These are phyloP conservation scores for Perca schrenkii DNA, from an alignment of 2,113 vertebrate genomes.

Conservation along the genomic window DNA sequence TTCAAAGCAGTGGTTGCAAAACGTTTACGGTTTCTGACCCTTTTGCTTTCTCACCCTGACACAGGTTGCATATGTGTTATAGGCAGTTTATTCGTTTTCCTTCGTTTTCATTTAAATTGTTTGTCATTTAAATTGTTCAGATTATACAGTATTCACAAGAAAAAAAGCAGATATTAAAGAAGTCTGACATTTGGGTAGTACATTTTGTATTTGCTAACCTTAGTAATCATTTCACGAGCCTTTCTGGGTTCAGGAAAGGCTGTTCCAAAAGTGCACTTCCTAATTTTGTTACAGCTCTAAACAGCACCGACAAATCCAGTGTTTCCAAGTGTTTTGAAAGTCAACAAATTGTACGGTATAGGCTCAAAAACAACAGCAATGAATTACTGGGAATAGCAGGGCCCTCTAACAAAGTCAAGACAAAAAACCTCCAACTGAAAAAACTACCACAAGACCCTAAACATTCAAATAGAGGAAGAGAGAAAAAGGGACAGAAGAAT, in stretches of 20 bases:
- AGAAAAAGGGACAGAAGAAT: not conserved
- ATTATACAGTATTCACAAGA: not conserved
- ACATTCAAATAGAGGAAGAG: not conserved
- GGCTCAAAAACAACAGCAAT: not conserved
- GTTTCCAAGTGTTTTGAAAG: not conserved
- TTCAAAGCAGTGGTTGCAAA: not conserved
- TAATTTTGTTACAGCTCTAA: not conserved
- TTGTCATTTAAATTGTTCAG: not conserved
- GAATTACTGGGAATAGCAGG: not conserved
- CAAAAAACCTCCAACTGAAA: not conserved
- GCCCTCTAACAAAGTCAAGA: not conserved
- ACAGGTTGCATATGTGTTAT: not conserved
- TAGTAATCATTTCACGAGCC: not conserved
- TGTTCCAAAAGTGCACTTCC: not conserved
- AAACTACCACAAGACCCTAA: not conserved
- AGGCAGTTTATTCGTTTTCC: not conserved
- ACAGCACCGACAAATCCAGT: not conserved
- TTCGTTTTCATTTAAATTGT: not conserved
- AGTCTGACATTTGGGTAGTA: not conserved
- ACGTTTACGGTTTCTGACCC: not conserved
- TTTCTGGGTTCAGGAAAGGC: not conserved
- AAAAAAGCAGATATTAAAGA: not conserved
- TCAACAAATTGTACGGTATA: not conserved
- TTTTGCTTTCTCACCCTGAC: not conserved
- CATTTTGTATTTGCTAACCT: not conserved